Evolutionary conservation across 1,140 invertebrate species (phyloP).

Genomic region (Venturia canescens): DNA sequence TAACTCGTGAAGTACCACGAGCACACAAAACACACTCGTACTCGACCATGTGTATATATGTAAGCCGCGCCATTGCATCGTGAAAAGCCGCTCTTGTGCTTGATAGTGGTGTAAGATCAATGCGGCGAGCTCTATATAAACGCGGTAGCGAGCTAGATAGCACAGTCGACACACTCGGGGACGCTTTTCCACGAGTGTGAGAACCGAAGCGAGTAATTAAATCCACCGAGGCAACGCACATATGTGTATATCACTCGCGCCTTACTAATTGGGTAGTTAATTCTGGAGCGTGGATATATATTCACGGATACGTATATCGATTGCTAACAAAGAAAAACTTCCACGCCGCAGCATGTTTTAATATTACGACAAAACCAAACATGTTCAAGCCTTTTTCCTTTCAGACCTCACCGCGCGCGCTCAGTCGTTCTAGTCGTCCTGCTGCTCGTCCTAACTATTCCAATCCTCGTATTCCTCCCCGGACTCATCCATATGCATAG

Average conservation of each 20-base stretch:
- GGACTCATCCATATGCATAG: neutral
- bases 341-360: neutral
- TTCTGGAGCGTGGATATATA: slow-evolving; percentile 25
- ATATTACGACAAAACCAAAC: neutral
- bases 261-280: slow-evolving; percentile 49
- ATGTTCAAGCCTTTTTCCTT: neutral
- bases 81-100: neutral
- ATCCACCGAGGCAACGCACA: slow-evolving; percentile 23
- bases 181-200: slow-evolving; percentile 2
- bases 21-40: neutral
- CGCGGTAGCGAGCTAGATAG: neutral
- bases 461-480: neutral
- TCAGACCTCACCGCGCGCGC: neutral
- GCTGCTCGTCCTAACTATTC: no score
- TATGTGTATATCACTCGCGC: slow-evolving; percentile 41
- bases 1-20: neutral
- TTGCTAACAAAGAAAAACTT: neutral
- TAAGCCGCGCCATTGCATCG: neutral
- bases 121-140: slow-evolving; percentile 8
- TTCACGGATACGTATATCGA: neutral
- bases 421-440: neutral
- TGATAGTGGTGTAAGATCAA: neutral
- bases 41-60: neutral
- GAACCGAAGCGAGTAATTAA: slow-evolving; percentile 37
- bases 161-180: neutral